phyloP scores from a whole-genome alignment of 1,140 invertebrate species.

The Paraescarpia echinospica region DNA sequence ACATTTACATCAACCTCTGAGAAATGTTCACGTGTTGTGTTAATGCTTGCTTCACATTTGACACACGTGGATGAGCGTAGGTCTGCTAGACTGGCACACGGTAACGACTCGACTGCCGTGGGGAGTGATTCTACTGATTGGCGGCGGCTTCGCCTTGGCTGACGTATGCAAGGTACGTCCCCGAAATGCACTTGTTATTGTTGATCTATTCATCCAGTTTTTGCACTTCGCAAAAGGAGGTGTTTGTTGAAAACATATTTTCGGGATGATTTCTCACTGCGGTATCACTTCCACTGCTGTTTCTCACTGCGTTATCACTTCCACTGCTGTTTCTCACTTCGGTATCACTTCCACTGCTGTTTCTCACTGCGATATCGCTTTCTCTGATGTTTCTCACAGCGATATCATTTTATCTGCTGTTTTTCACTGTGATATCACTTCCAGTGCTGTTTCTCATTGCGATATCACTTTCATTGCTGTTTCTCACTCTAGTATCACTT shows the following conservation, averaged over 20 bases:
- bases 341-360: slow-evolving; percentile 21
- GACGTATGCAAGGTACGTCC: neutral
- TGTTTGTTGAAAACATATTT: too few species aligned
- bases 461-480: too few species aligned
- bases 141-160: slow-evolving; percentile 86
- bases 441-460: too few species aligned
- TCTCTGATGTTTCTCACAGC: too few species aligned
- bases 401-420: too few species aligned
- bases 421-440: slow-evolving; percentile 24
- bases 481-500: too few species aligned
- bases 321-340: too few species aligned
- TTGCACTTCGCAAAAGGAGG: too few species aligned
- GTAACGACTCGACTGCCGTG: slow-evolving; percentile 59
- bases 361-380: slow-evolving; percentile 33
- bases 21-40: neutral
- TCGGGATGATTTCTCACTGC: too few species aligned
- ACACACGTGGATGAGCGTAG: neutral
- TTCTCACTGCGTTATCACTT: too few species aligned
- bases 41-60: neutral
- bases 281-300: slow-evolving; percentile 34
- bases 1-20: neutral
- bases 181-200: neutral
- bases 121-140: slow-evolving; percentile 62
- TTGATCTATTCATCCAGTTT: too few species aligned
- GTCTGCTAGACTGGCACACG: slow-evolving; percentile 48